Percentiles rank a stretch among this genome's conserved stretches.
These are phyloP conservation scores for Pyrrhia umbra DNA, from an alignment of 2,888 invertebrate genomes.

Conservation along the genomic window DNA sequence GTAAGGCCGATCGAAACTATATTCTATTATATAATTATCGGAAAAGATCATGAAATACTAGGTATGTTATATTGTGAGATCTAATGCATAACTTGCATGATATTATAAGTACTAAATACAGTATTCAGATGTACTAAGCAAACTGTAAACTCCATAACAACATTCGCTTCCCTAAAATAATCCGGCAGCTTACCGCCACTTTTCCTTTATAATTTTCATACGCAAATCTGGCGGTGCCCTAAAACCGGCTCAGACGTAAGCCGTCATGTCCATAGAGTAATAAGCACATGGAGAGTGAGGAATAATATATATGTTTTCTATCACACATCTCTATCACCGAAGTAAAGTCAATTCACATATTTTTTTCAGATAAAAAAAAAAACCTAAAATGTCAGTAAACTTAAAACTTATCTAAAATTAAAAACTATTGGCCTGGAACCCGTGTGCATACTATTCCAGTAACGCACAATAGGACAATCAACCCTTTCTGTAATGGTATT, in stretches of 20 bases:
- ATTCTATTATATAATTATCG: slow-evolving; percentile 6
- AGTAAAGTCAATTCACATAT: too few species aligned
- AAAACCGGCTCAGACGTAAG: slow-evolving; percentile 59
- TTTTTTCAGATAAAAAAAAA: too few species aligned
- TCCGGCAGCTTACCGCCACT: slow-evolving; percentile 56
- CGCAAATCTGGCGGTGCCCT: slow-evolving; percentile 57
- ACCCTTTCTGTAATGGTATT: too few species aligned
- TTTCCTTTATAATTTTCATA: slow-evolving; percentile 62
- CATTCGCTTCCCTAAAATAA: slow-evolving; percentile 40
- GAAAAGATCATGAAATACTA: too few species aligned
- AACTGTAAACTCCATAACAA: slow-evolving; percentile 32
- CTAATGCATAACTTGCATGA: slow-evolving; percentile 3
- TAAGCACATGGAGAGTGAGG: not conserved
- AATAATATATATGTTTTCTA: not conserved
- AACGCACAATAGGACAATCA: too few species aligned
- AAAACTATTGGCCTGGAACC: too few species aligned
- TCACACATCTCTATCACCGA: not conserved
- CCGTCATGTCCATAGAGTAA: slow-evolving; percentile 20
- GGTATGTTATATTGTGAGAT: too few species aligned
- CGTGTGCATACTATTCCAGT: too few species aligned
- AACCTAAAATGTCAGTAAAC: too few species aligned
- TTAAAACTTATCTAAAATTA: too few species aligned
- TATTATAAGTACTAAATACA: slow-evolving; percentile 10
- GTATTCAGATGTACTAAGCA: slow-evolving; percentile 17
- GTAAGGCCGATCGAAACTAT: slow-evolving; percentile 18